These are phyloP conservation scores for Antheraea yamamai DNA, from an alignment of 2,888 invertebrate genomes.

Conservation along the genomic window DNA sequence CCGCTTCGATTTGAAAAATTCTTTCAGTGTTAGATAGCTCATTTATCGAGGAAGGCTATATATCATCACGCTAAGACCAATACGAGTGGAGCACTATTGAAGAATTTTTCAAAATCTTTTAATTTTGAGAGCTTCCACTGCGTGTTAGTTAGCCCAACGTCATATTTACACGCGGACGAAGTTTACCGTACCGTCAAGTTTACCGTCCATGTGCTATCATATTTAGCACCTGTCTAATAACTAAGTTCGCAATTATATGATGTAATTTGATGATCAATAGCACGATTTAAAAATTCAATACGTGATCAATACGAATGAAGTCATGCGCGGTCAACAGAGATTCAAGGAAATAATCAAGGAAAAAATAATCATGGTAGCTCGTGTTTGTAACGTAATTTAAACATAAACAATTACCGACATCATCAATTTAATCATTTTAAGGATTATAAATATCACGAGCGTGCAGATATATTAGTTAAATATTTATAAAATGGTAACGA, in stretches of 20 bases:
- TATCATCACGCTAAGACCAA: no score
- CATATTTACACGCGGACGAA: no score
- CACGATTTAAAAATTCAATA: neutral
- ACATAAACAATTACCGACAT: slow-evolving; percentile 19
- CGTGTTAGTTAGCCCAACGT: no score
- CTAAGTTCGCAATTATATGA: neutral
- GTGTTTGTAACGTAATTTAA: slow-evolving; percentile 15
- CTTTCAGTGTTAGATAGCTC: no score
- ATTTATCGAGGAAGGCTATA: no score
- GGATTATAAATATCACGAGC: slow-evolving; percentile 17
- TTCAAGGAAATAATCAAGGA: slow-evolving; percentile 22
- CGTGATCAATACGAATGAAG: slow-evolving; percentile 6
- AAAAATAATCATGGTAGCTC: slow-evolving; percentile 13
- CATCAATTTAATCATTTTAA: slow-evolving; percentile 11
- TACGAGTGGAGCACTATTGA: no score
- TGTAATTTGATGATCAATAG: neutral
- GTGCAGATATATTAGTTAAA: neutral
- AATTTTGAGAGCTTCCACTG: no score
- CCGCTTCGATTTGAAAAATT: no score
- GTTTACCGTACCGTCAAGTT: neutral
- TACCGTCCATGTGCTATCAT: neutral
- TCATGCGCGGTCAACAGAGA: slow-evolving; percentile 14
- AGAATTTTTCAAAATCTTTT: no score
- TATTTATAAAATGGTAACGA: neutral
- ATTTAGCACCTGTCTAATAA: neutral